Base-by-base conservation (phyloP, 2,113 vertebrate species). In the Nerophis ophidion region DNA sequence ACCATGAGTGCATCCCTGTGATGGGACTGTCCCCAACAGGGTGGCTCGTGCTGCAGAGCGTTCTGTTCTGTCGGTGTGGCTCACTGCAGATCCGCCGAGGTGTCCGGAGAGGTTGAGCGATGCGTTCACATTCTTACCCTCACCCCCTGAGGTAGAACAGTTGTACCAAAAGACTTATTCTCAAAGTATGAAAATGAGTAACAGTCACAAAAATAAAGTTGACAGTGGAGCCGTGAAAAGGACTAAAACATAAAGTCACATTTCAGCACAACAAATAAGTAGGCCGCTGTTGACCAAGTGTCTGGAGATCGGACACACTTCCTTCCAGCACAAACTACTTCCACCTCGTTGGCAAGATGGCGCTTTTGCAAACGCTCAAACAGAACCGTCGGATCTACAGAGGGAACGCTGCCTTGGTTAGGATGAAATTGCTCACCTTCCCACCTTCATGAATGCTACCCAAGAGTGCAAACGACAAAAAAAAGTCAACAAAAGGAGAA, bases 171-270 rank as follows among this genome's bases (percentile, higher is more conserved):
- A 78, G 70, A 85, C 75, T 65, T 82, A 81, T 82, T 76, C 79
- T 86, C 78, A 81, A 83, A 82, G 72, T 76, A 82, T 85, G 80
- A 80, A 87, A 86, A 84, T 80, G 66, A 86, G 84, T 89, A 91
- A 91, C 89, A 89, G 89, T 91, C 89, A 89, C 85, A 84, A 84
- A 70, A 82, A 88, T 84, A 79, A 78, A 86, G 72, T 80, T 76
- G 72, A 79, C 36, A 13, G 80, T 79, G 75, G 86, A 85, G 77
- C 80, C 61, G 74, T 75, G 55, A 46, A 54, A 58, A 56, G 57
- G 6, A 52, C 44, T 19, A 56, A 51, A 56, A 56, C 57, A 74
- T 59, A 82, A 79, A 61, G 65, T 85, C 84, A 88, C 85, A 58
- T 76, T 84, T 86, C 68, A 81, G 70, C 67, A 85, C 84, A 77